These are phyloP conservation scores for Osmerus mordax DNA, from an alignment of 2,113 vertebrate genomes.

Conservation along the genomic window DNA sequence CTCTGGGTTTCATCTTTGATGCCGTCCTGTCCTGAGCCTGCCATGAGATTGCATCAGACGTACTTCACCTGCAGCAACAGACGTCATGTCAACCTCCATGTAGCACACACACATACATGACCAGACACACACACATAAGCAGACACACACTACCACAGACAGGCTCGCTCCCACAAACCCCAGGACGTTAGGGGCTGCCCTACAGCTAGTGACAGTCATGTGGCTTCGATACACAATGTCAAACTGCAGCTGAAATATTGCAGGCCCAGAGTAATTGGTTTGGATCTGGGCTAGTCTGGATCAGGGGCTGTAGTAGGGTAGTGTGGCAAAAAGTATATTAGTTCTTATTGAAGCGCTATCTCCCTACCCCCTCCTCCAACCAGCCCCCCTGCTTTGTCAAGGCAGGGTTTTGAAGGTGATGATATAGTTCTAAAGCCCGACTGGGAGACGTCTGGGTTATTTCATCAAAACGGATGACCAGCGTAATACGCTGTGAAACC, in stretches of 20 bases:
- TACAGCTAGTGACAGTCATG: slow-evolving; percentile 61
- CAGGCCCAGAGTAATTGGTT: slow-evolving; percentile 63
- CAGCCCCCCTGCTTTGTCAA: slow-evolving; percentile 50
- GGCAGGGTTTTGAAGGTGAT: slow-evolving; percentile 49
- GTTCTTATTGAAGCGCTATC: neutral
- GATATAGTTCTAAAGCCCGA: slow-evolving; percentile 53
- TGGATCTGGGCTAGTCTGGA: slow-evolving; percentile 50
- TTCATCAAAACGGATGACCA: slow-evolving; percentile 67
- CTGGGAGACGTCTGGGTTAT: slow-evolving; percentile 39
- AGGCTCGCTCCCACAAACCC: slow-evolving; percentile 34
- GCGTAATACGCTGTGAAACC: slow-evolving; percentile 65
- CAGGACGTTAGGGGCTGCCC: slow-evolving; percentile 63
- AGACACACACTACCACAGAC: neutral
- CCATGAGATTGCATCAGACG: slow-evolving; percentile 60
- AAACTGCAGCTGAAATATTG: slow-evolving; percentile 62
- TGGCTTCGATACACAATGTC: slow-evolving; percentile 59
- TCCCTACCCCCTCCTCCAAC: slow-evolving; percentile 39
- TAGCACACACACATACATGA: neutral
- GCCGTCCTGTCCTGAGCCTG: slow-evolving; percentile 53
- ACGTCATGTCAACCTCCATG: slow-evolving; percentile 41
- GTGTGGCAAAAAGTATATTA: slow-evolving; percentile 39
- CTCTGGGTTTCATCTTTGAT: slow-evolving; percentile 59
- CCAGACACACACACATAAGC: neutral
- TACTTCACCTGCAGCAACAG: slow-evolving; percentile 71
- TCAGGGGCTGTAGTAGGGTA: slow-evolving; percentile 24